These are phyloP conservation scores for Xiphophorus maculatus DNA, from an alignment of 2,113 vertebrate species.

Conservation along the genomic window DNA sequence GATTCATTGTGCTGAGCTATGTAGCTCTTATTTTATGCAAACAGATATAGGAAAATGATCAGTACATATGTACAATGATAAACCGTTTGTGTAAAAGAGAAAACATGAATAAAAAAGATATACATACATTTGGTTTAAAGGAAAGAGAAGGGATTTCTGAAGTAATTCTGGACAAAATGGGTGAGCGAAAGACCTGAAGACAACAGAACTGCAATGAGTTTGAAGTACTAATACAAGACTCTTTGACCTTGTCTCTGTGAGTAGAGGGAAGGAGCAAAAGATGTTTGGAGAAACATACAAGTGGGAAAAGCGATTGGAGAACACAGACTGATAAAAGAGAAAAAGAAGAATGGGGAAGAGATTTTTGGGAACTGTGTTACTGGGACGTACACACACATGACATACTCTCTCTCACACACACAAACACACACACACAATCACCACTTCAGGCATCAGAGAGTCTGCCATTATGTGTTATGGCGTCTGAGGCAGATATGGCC, in stretches of 20 bases:
- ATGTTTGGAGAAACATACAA: conserved; percentile 66
- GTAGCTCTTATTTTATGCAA: conserved; percentile 51
- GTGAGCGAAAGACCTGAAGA: conserved; percentile 29
- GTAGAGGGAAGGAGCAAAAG: conserved; percentile 59
- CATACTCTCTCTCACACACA: background rate
- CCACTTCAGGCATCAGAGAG: conserved; percentile 74
- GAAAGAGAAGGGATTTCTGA: conserved; percentile 35
- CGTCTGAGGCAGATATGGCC: conserved; percentile 78
- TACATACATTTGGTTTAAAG: conserved; percentile 18
- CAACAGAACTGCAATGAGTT: conserved; percentile 59
- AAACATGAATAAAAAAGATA: conserved; percentile 13
- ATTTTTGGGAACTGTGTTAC: conserved; percentile 74
- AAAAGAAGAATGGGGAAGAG: conserved; percentile 50
- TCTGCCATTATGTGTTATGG: conserved; percentile 77
- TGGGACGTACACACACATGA: conserved; percentile 46
- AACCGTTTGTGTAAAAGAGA: conserved; percentile 5
- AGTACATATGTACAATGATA: conserved; percentile 50
- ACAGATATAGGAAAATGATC: conserved; percentile 35
- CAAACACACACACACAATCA: conserved; percentile 32
- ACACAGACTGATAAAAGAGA: conserved; percentile 69
- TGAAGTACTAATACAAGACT: conserved; percentile 63
- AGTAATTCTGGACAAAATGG: conserved; percentile 33
- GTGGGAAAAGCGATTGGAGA: conserved; percentile 72
- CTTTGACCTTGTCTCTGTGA: conserved; percentile 75
- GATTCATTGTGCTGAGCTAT: conserved; percentile 26